These are phyloP conservation scores for Synergus japonicus DNA, from an alignment of 2,888 invertebrate species.

Conservation along the genomic window DNA sequence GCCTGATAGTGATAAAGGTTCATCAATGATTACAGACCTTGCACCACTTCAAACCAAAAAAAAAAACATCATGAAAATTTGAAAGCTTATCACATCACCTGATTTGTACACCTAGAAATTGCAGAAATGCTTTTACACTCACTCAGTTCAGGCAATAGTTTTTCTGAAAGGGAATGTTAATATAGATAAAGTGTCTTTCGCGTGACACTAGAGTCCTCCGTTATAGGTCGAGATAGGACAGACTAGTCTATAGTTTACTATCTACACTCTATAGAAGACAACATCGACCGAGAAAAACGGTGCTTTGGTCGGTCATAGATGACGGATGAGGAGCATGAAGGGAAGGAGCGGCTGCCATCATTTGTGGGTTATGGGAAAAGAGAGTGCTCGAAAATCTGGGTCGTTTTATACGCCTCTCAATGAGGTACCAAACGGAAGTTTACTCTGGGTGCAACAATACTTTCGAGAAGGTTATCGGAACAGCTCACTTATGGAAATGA, in stretches of 20 bases:
- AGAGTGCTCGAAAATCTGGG: slow-evolving; percentile 39
- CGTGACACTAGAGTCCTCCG: neutral
- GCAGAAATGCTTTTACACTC: neutral
- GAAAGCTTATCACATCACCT: neutral
- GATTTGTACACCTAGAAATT: no score
- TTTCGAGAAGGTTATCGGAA: slow-evolving; percentile 10
- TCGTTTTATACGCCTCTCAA: slow-evolving; percentile 31
- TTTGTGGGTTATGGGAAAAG: slow-evolving; percentile 41
- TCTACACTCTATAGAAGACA: slow-evolving; percentile 22
- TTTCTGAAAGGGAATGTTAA: neutral
- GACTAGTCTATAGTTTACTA: neutral
- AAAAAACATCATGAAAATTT: neutral
- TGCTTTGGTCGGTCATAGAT: slow-evolving; percentile 37
- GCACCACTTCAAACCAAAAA: neutral
- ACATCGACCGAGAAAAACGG: slow-evolving; percentile 32
- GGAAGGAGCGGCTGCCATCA: slow-evolving; percentile 38
- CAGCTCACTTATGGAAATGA: neutral
- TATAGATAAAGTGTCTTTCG: neutral
- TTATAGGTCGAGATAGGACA: slow-evolving; percentile 1
- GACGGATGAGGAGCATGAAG: slow-evolving; percentile 37
- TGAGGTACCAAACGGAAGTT: slow-evolving; percentile 23
- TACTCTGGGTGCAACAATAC: slow-evolving; percentile 26
- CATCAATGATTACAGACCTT: neutral
- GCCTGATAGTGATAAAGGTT: neutral
- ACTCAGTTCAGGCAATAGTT: neutral